These are phyloP conservation scores for Trachymyrmex cornetzi DNA, from an alignment of 1,140 invertebrate genomes.

Conservation along the genomic window DNA sequence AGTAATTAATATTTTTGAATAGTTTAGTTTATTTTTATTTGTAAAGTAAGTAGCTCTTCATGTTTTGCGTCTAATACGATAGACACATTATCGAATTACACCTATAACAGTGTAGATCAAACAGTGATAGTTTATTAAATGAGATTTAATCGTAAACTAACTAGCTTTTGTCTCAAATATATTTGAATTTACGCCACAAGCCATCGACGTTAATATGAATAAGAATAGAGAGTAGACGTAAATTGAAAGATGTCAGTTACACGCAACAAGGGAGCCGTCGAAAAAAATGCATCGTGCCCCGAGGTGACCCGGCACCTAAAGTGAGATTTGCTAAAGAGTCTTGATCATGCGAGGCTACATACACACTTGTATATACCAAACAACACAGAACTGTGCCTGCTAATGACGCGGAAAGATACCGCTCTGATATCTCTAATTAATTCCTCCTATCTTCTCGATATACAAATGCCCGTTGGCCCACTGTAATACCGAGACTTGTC, in stretches of 20 bases:
- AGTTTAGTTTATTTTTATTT: background rate
- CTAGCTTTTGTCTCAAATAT: background rate
- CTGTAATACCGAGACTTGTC: slow-evolving; percentile 63
- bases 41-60: background rate
- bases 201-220: slow-evolving; percentile 38
- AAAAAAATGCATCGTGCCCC: slow-evolving; percentile 72
- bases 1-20: background rate
- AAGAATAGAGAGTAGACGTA: slow-evolving; percentile 40
- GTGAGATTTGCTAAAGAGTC: slow-evolving; percentile 73
- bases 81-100: background rate
- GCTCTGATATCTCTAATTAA: slow-evolving; percentile 84
- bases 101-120: background rate
- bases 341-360: slow-evolving; percentile 71
- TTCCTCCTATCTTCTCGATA: slow-evolving; percentile 82
- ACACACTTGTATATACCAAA: slow-evolving; percentile 64
- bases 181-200: background rate
- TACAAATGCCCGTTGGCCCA: slow-evolving; percentile 78
- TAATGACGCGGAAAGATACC: slow-evolving; percentile 83
- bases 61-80: background rate
- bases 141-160: background rate
- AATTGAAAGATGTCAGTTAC: slow-evolving; percentile 71
- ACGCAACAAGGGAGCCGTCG: slow-evolving; percentile 54
- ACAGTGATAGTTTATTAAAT: background rate
- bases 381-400: slow-evolving; percentile 75
- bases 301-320: slow-evolving; percentile 55